Evolutionary conservation across 1,140 invertebrate genomes (phyloP).

Genomic region (Berghia stephanieae): DNA sequence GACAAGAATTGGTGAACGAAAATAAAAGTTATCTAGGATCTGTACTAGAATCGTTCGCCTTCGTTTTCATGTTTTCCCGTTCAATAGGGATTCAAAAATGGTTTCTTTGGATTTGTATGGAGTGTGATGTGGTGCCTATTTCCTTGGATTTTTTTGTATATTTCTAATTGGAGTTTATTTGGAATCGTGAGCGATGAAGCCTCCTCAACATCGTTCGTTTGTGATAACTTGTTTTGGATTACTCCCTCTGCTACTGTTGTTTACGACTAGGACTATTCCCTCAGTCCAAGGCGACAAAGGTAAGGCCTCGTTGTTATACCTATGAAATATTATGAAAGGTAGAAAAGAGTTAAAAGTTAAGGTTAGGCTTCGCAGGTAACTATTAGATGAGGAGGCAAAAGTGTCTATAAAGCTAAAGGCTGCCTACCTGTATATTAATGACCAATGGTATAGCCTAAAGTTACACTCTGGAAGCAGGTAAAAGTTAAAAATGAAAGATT

Average conservation of each 20-base stretch:
- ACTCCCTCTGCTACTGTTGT: slow-evolving; percentile 8
- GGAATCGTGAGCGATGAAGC: slow-evolving; percentile 23
- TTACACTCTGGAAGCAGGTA: too few species aligned
- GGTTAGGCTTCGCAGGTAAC: too few species aligned
- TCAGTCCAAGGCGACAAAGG: slow-evolving; percentile 19
- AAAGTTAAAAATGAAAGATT: too few species aligned
- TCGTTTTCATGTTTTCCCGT: slow-evolving; percentile 16
- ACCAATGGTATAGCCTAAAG: too few species aligned
- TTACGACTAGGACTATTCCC: not conserved
- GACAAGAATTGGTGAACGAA: not conserved
- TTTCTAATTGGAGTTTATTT: not conserved
- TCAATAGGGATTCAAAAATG: slow-evolving; percentile 12
- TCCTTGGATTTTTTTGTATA: slow-evolving; percentile 20
- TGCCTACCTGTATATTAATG: too few species aligned
- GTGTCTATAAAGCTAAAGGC: too few species aligned
- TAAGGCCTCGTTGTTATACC: too few species aligned
- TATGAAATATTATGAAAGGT: too few species aligned
- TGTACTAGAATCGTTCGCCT: too few species aligned
- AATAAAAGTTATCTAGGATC: too few species aligned
- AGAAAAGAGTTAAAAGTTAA: too few species aligned
- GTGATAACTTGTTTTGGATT: slow-evolving; percentile 15
- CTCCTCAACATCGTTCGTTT: slow-evolving; percentile 22
- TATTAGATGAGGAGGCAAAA: too few species aligned
- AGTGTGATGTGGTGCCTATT: slow-evolving; percentile 23
- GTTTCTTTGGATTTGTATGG: slow-evolving; percentile 16